These are phyloP conservation scores for Deilephila porcellus DNA, from an alignment of 2,888 invertebrate species.

Conservation along the genomic window DNA sequence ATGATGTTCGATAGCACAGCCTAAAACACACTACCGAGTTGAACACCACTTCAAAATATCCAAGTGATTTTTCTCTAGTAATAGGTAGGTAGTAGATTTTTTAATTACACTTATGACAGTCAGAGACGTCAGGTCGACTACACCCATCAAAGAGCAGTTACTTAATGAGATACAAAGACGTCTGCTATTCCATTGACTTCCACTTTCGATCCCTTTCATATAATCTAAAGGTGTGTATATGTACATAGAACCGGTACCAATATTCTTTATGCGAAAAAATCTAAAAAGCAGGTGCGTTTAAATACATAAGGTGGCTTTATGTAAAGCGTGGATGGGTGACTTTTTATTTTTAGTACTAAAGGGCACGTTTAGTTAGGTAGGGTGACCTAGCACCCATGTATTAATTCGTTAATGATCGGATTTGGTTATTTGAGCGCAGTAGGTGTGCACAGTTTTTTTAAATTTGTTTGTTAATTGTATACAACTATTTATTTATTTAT, in stretches of 20 bases:
- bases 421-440: constrained; percentile 17
- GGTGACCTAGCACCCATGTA: constrained; percentile 17
- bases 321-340: constrained; percentile 14
- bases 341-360: constrained; percentile 28
- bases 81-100: neutral
- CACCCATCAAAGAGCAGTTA: neutral
- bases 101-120: neutral
- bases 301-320: constrained; percentile 18
- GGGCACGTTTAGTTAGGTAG: constrained; percentile 26
- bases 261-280: constrained; percentile 5
- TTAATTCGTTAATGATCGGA: neutral
- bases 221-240: neutral
- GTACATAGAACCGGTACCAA: constrained; percentile 7
- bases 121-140: neutral
- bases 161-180: neutral
- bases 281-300: constrained; percentile 20
- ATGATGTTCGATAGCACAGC: too few species aligned
- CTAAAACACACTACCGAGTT: neutral
- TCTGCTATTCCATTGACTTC: neutral
- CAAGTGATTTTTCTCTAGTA: neutral
- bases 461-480: too few species aligned
- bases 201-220: constrained; percentile 11
- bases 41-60: neutral
- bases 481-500: too few species aligned
- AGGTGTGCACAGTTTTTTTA: neutral